A percentile compares a stretch with the other conserved stretches of the same genome.
These are phyloP conservation scores for Euphonia xanthogaster DNA, from an alignment of 2,797 vertebrate species.

Conservation along the genomic window DNA sequence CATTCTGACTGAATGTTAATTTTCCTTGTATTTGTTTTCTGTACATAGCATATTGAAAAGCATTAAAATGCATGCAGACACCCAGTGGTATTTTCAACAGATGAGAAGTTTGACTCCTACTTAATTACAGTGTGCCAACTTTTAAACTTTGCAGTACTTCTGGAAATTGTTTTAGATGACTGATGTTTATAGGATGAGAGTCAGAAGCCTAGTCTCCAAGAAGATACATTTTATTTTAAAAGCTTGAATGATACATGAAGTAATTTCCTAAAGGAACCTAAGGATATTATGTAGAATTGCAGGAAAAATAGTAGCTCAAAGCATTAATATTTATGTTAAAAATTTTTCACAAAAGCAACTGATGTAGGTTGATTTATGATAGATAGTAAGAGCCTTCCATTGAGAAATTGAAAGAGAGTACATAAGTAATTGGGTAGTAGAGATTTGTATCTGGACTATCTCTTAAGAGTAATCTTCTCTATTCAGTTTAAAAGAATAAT, in stretches of 20 bases:
- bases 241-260: conserved; percentile 10
- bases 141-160: background rate
- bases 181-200: background rate
- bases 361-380: conserved; percentile 41
- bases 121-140: background rate
- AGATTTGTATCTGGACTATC: conserved; percentile 43
- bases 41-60: background rate
- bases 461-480: conserved; percentile 49
- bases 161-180: background rate
- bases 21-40: conserved; percentile 1
- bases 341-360: conserved; percentile 33
- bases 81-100: background rate
- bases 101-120: background rate
- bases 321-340: conserved; percentile 54
- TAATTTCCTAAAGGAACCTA: conserved; percentile 37
- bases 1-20: background rate
- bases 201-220: background rate
- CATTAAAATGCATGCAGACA: background rate
- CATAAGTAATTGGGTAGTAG: conserved; percentile 22
- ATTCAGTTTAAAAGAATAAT: conserved; percentile 34
- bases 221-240: conserved; percentile 1
- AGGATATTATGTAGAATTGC: background rate
- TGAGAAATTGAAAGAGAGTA: conserved; percentile 39
- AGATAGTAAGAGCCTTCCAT: background rate
- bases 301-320: conserved; percentile 11